Conservation (phyloP, 2,888 invertebrate genomes). For the Ferdinandea cuprea region DNA sequence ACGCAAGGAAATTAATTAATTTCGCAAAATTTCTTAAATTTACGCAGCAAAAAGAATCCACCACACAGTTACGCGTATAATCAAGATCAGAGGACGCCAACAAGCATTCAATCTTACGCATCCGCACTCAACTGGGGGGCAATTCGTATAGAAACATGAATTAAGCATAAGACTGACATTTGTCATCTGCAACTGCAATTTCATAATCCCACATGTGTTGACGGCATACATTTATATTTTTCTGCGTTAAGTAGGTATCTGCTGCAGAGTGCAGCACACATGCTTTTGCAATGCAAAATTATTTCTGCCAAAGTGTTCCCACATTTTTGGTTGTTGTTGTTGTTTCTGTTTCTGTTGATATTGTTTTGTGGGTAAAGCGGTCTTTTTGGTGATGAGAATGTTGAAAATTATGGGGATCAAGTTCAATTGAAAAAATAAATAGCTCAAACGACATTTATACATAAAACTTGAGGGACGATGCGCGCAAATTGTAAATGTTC, state of each 20-base stretch:
- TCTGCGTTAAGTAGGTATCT: not conserved
- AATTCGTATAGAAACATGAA: conserved; percentile 5
- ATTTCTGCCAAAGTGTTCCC: conserved; percentile 31
- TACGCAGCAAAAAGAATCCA: not conserved
- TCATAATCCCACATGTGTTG: conserved; percentile 38
- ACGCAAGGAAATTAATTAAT: conserved; percentile 39
- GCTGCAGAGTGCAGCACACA: not conserved
- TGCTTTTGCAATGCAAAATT: conserved; percentile 14
- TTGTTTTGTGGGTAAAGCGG: not conserved
- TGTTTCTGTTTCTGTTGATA: no score
- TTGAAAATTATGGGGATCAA: not conserved
- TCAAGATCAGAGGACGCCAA: not conserved
- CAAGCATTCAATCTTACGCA: conserved; percentile 5
- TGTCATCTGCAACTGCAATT: conserved; percentile 42
- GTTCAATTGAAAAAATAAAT: no score
- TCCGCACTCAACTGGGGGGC: not conserved
- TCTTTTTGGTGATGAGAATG: not conserved
- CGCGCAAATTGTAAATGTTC: no score
- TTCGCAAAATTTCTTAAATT: conserved; percentile 44
- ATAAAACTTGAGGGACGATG: no score
- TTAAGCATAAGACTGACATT: conserved; percentile 4
- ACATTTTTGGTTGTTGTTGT: no score
- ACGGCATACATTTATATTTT: not conserved
- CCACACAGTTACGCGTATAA: not conserved
- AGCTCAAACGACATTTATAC: no score